These are phyloP conservation scores for Urophycis tenuis DNA, from an alignment of 2,797 vertebrate genomes.

Conservation along the genomic window DNA sequence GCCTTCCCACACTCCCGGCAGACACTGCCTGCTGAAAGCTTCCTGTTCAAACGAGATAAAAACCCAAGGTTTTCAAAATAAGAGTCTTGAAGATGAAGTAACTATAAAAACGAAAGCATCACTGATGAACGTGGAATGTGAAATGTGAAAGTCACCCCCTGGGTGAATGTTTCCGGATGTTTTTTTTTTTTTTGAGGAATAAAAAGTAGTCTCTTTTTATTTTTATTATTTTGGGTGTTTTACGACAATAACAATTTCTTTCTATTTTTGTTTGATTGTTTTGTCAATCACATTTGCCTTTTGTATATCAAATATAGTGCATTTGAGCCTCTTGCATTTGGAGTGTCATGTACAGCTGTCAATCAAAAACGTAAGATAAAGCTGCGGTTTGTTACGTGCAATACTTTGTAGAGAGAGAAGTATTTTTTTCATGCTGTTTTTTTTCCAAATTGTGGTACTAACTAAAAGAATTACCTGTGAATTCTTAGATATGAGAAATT, in stretches of 20 bases:
- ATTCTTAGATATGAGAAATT: slow-evolving; percentile 31
- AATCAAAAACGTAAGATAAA: slow-evolving; percentile 54
- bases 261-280: slow-evolving; percentile 47
- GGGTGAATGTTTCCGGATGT: slow-evolving; percentile 53
- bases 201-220: slow-evolving; percentile 29
- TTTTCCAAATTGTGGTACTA: slow-evolving; percentile 51
- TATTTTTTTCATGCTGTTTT: slow-evolving; percentile 59
- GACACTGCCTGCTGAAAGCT: slow-evolving; percentile 30
- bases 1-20: slow-evolving; percentile 47
- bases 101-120: slow-evolving; percentile 43
- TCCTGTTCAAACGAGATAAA: slow-evolving; percentile 21
- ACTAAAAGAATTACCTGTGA: slow-evolving; percentile 33
- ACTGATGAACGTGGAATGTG: slow-evolving; percentile 50
- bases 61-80: slow-evolving; percentile 25
- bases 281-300: slow-evolving; percentile 70
- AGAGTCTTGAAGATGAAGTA: slow-evolving; percentile 34
- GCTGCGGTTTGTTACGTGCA: slow-evolving; percentile 67
- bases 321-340: slow-evolving; percentile 58
- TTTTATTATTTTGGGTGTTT: slow-evolving; percentile 36
- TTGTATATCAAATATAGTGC: slow-evolving; percentile 67
- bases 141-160: slow-evolving; percentile 54
- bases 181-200: slow-evolving; percentile 55
- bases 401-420: slow-evolving; percentile 66
- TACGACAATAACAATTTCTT: slow-evolving; percentile 42
- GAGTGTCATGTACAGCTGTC: slow-evolving; percentile 57